These are phyloP conservation scores for Antechinus flavipes DNA, from an alignment of 2,113 vertebrate genomes.

Conservation along the genomic window DNA sequence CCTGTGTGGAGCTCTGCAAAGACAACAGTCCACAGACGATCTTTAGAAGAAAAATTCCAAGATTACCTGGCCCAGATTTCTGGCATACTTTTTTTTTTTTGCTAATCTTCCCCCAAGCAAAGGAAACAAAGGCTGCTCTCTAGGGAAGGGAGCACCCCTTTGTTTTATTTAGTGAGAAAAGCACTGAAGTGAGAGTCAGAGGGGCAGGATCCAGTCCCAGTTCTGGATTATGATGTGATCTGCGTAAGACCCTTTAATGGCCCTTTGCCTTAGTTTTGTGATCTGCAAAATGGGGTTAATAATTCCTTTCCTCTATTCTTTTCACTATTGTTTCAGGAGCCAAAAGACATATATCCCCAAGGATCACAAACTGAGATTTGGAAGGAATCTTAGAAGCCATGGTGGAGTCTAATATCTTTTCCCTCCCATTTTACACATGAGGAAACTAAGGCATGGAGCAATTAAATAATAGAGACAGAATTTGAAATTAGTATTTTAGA, in stretches of 20 bases:
- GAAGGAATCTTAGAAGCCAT: not conserved
- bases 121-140: not conserved
- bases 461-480: not conserved
- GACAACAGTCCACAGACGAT: not conserved
- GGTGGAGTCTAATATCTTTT: not conserved
- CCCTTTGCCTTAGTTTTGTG: not conserved
- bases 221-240: not conserved
- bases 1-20: conserved; percentile 96
- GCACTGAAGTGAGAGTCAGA: not conserved
- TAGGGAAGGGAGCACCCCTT: not conserved
- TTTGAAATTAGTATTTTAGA: not conserved
- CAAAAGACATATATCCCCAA: not conserved
- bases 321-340: not conserved
- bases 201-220: not conserved
- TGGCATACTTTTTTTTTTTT: not conserved
- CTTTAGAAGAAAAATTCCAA: not conserved
- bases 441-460: not conserved
- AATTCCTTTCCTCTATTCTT: not conserved
- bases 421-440: not conserved
- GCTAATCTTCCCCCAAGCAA: not conserved
- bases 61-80: not conserved
- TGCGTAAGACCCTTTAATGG: not conserved
- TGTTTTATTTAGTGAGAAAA: not conserved
- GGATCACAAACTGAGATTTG: not conserved
- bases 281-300: not conserved